Evolutionary conservation across 2,113 vertebrate genomes (phyloP).

Genomic region (Corythaeola cristata): DNA sequence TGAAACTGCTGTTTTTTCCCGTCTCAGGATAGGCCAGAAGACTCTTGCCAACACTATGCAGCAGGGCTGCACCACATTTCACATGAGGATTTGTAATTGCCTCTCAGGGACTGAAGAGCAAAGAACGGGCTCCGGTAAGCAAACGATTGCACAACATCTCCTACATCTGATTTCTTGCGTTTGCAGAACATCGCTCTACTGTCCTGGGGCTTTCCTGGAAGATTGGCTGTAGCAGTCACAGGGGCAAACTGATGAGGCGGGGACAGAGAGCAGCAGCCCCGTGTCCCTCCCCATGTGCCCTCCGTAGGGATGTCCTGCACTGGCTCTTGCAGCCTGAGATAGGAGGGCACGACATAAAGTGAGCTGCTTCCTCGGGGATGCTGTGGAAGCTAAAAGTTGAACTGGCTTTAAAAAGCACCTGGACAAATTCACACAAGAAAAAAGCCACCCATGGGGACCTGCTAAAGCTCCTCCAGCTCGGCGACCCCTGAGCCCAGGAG

Average conservation of each 20-base stretch:
- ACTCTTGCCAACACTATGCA: background rate
- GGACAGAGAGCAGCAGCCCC: background rate
- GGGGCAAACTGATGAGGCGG: background rate
- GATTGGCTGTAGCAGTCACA: background rate
- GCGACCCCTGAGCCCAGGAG: background rate
- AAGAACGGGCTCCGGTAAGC: background rate
- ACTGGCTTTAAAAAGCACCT: background rate
- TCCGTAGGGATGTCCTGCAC: background rate
- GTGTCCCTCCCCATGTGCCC: accelerated
- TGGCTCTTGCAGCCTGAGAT: background rate
- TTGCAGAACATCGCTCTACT: background rate
- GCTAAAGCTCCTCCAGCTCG: background rate
- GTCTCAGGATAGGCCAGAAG: background rate
- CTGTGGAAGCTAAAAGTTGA: background rate
- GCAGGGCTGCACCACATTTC: background rate
- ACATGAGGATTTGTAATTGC: background rate
- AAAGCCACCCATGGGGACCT: background rate
- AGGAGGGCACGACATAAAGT: accelerated
- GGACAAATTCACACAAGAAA: background rate
- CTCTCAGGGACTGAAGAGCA: background rate
- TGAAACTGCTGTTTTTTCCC: background rate
- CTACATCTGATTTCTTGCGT: background rate
- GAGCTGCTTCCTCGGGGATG: background rate
- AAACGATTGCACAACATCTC: background rate
- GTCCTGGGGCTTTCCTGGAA: background rate